Evolutionary conservation across 2,113 vertebrate genomes (phyloP), one percentile per base, ranked within the genome.

Genomic region (Alces alces): DNA sequence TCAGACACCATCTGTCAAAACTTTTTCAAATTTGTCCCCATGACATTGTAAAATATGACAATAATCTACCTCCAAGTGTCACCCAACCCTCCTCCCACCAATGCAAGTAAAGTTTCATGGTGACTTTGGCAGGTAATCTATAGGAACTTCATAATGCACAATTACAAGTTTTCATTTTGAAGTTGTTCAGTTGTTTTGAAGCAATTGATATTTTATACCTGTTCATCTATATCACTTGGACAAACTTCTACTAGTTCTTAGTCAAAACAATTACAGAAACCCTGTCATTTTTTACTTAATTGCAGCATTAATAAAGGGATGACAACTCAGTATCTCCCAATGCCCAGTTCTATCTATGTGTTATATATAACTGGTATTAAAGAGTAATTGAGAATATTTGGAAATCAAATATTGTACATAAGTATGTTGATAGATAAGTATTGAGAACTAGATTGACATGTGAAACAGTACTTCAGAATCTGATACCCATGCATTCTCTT

Each of bases 221-320:
- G 58, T 64, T 88, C 97, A 58, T 97, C 73, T 98, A 21, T 95
- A 91, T 95, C 96, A 97, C 76, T 95, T 94, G 86, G 90, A 86
- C 50, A 98, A 98, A 98, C 36, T 97, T 98, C 89, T 96, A 93
- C 93, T 57, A 91, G 43, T 98, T 97, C 95, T 95, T 84, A 92
- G 93, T 97, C 95, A 98, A 95, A 98, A 97, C 96, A 98, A 97
- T 96, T 97, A 91, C 64, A 95, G 90, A 92, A 96, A 96, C 76
- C 52, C 84, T n/a, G 79, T 90, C 58, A 96, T 87, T 93, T 94
- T 98, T 93, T 85, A 95, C 87, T 94, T 97, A 98, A 98, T 86
- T 95, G 79, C 61, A 97, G 88, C 70, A 97, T 92, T 97, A 78
- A 57, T 86, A 96, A 96, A 97, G 97, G 86, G 94, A 92, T 90